These are phyloP conservation scores for Peromyscus californicus DNA, from an alignment of 2,113 vertebrate genomes.

Conservation along the genomic window DNA sequence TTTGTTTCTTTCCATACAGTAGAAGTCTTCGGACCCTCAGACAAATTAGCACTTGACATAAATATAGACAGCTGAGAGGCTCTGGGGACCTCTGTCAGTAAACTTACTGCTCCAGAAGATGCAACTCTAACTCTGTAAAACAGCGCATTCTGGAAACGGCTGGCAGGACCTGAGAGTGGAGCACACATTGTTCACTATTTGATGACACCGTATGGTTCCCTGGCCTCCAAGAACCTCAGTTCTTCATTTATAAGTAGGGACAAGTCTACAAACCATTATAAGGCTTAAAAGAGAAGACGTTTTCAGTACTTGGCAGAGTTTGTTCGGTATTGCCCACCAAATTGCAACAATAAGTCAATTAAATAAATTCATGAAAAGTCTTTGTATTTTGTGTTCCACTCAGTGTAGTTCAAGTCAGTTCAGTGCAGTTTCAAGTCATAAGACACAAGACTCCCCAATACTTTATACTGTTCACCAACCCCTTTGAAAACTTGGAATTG, in stretches of 20 bases:
- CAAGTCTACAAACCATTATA: not conserved
- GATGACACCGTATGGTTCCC: not conserved
- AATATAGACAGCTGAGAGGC: not conserved
- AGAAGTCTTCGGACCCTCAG: not conserved
- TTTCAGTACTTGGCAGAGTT: not conserved
- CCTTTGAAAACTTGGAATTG: not conserved
- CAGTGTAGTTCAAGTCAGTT: not conserved
- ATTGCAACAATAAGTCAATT: not conserved
- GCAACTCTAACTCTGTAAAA: not conserved
- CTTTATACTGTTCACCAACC: not conserved
- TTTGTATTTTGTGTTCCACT: not conserved
- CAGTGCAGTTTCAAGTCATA: not conserved
- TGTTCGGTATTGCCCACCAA: not conserved
- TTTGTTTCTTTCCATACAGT: not conserved
- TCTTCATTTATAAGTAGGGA: not conserved
- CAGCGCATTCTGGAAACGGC: not conserved
- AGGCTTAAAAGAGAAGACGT: not conserved
- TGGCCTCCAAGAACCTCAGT: not conserved
- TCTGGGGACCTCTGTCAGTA: not conserved
- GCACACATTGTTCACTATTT: not conserved
- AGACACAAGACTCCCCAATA: not conserved
- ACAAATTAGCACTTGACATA: not conserved
- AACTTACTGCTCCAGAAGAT: not conserved
- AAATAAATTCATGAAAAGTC: not conserved
- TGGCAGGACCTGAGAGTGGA: not conserved